Base-by-base conservation (phyloP, 2,797 vertebrate genomes). In the Sciurus carolinensis region DNA sequence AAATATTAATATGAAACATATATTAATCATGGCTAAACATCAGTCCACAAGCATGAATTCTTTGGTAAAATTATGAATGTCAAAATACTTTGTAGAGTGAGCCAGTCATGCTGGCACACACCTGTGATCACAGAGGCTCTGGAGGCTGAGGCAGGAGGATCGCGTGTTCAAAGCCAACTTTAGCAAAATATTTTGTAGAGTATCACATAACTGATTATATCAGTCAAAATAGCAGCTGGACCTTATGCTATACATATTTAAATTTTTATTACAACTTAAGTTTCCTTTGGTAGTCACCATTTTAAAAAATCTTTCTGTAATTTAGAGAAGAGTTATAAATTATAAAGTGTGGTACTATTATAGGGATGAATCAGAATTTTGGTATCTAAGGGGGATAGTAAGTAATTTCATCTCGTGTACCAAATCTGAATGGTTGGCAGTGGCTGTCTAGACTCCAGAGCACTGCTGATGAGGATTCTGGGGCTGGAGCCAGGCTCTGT, bases 21-120 rank as follows among this genome's bases (percentile, higher is more conserved):
- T 36, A 24, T 59, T 33, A 76, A 47, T 76, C 80, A 86, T 7
- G 6, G 18, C 33, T 82, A 76, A 91, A 76, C 76, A 79, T 66
- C 52, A 86, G 3, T n/a, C 18, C 47, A 75, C 47, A 15, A 79
- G 1, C 73, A 44, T 90, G 10, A 47, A 92, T 10, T 57, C 39
- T 52, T 92, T 69, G 44, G 42, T 59, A 83, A 94, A 95, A 79
- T 50, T 39, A 86, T 67, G 93, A 87, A 91, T 81, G 36, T 47
- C 30, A 75, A 84, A 86, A 47, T 91, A 89, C 12, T 67, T 67
- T 67, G 14, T 50, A 72, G 47, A 54, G 44, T 47, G 44, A 47
- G 44, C 44, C 44, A 5, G 44, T 7, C 9, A 9, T 47, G 44
- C 7, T 47, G 44, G 44, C 44, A 47, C 44, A 47, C 44, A 47